Base-by-base conservation (phyloP, 1,140 invertebrate genomes). In the Melitaea cinxia region DNA sequence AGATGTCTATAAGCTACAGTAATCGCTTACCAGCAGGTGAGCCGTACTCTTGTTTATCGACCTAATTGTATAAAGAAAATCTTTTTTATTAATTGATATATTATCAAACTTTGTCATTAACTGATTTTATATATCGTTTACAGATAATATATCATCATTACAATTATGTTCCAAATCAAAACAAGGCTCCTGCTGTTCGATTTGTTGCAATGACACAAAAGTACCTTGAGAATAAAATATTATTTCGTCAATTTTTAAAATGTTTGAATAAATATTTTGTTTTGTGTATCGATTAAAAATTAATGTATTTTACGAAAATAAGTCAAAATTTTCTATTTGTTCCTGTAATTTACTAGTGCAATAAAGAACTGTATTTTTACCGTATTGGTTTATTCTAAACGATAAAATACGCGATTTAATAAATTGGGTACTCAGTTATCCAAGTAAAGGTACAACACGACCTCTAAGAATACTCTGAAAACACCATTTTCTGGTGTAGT, bases 161-260 rank as follows among this genome's bases (percentile, higher is more conserved):
- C 26, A 58, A 42, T 53, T 64, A 61, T 70, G 35, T 21, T 58
- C 54, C 47, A 59, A 37, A 57, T n/a, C 42, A 14, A 64, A 37
- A 7, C 58, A 30, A 45, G 53, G 14, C n/a, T 82, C 80, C 14
- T 81, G 77, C 30, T 83, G 80, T 37, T 83, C 80, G 1, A 63
- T 73, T 39, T 79, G 80, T 55, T 76, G 77, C 33, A 39, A 60
- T 4, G 72, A 80, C 45, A 66, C 72, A 58, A 21, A 49, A 15
- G 24, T 17, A 35, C 26, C 45, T 21, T 21, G 15, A 23, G 6
- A 33, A n/a, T 39, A 33, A 33, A 33, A 33, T 33, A 9, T 10
- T 33, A 12, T 2, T 2, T 33, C 10, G n/a, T 3, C 10, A 33
- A 33, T 1, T 33, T 4, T 33, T 33, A 6, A 10, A 9, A 33